Evolutionary conservation across 2,797 vertebrate genomes (phyloP).

Genomic region (Lates japonicus): DNA sequence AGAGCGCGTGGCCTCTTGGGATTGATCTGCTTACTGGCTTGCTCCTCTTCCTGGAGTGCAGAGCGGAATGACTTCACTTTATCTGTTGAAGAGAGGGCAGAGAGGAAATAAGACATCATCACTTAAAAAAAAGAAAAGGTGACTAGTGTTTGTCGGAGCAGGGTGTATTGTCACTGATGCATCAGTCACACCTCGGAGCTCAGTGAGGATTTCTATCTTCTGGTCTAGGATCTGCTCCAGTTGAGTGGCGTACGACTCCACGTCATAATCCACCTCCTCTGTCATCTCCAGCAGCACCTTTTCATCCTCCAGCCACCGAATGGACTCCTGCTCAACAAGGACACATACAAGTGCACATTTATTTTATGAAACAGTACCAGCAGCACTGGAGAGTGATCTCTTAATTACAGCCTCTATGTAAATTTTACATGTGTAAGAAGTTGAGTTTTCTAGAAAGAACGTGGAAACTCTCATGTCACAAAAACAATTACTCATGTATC

Average conservation of each 20-base stretch:
- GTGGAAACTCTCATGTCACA: background rate
- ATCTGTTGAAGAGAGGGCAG: conserved; percentile 83
- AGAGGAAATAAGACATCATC: background rate
- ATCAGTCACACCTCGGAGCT: conserved; percentile 90
- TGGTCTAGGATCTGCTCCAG: conserved; percentile 97
- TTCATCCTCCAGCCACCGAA: conserved; percentile 97
- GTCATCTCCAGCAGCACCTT: conserved; percentile 97
- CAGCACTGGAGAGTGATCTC: background rate
- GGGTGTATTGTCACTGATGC: background rate
- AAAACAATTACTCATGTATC: background rate
- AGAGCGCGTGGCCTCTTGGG: conserved; percentile 92
- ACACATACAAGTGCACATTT: conserved; percentile 4
- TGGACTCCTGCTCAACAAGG: conserved; percentile 90
- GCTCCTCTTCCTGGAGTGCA: conserved; percentile 96
- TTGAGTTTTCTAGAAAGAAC: background rate
- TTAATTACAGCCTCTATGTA: background rate
- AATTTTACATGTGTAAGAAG: background rate
- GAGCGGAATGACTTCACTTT: conserved; percentile 99
- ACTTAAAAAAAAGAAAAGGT: background rate
- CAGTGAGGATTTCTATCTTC: conserved; percentile 96
- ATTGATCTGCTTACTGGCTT: conserved; percentile 99
- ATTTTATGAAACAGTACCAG: background rate
- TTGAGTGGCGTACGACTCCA: conserved; percentile 95
- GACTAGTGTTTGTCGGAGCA: background rate
- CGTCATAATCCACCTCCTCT: conserved; percentile 98